Conservation (phyloP, 2,113 vertebrate genomes). For the Leptobrachium leishanense region DNA sequence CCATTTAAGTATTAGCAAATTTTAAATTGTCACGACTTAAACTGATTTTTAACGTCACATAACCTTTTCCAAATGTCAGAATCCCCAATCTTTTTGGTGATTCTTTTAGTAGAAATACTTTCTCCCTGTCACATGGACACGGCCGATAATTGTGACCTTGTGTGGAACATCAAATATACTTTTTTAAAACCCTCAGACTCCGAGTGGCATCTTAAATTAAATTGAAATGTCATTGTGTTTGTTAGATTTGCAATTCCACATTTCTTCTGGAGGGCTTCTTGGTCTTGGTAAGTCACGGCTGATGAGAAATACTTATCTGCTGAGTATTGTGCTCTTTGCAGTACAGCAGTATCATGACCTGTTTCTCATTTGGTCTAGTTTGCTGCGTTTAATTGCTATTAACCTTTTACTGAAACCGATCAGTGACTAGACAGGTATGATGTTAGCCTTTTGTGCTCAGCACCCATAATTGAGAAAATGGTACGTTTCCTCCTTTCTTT, state of each 20-base stretch:
- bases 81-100: conserved; percentile 19
- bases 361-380: conserved; percentile 79
- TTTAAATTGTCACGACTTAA: no score
- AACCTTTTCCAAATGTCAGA: conserved; percentile 6
- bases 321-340: conserved; percentile 72
- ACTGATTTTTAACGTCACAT: conserved; percentile 8
- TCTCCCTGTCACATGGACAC: conserved; percentile 31
- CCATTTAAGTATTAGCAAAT: no score
- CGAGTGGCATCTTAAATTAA: conserved; percentile 46
- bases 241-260: conserved; percentile 39
- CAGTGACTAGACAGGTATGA: conserved; percentile 80
- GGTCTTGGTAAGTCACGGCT: conserved; percentile 55
- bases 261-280: conserved; percentile 24
- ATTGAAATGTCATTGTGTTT: conserved; percentile 41
- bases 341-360: conserved; percentile 77
- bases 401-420: conserved; percentile 82
- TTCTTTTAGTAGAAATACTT: conserved; percentile 30
- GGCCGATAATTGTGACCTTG: conserved; percentile 44
- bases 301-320: conserved; percentile 65
- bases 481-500: conserved; percentile 71
- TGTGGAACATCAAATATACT: conserved; percentile 40
- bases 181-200: conserved; percentile 46
- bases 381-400: conserved; percentile 86
- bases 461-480: conserved; percentile 74
- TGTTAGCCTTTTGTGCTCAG: conserved; percentile 75